Evolutionary conservation across 2,113 vertebrate species (phyloP), one percentile per base, ranked within the genome.

Genomic region (Harpagus bidentatus): DNA sequence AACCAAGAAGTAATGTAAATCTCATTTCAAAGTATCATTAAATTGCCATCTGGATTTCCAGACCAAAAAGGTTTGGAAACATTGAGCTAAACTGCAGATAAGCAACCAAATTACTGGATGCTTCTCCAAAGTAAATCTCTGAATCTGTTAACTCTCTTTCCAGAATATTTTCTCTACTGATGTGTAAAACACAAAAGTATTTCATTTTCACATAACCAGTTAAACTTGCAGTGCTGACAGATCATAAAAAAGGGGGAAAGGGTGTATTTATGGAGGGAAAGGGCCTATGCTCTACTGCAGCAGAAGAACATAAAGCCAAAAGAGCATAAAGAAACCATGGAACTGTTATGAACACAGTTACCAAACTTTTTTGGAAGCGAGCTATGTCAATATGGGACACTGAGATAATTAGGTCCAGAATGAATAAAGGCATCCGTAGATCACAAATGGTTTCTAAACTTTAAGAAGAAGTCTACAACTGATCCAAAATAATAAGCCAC

Each of bases 21-120:
- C 78, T 91, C 89, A 83, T 94, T 96, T 90, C 91, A 90, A 95
- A 95, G 84, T 97, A 84, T 94, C 95, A 95, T 96, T 97, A 97
- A 94, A 87, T 93, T 95, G 89, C 94, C 96, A 96, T 95, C 96
- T 96, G 96, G 94, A 93, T 95, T 93, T 93, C 86, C 93, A 97
- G 89, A 95, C 94, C 86, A 89, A 85, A 97, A 92, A 91, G 65
- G 66, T 79, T 94, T 96, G 93, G 81, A 91, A 95, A 77, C 8
- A 13, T 93, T 53, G 65, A 95, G 62, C 78, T 90, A 48, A 95
- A 93, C 93, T 94, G 81, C 89, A 96, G 95, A 97, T 85, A 95
- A 93, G 92, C 65, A 58, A 88, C 86, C 91, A 83, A 90, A 97
- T 90, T 86, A 83, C 89, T 74, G 79, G 55, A 86, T 66, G 76